Evolutionary conservation across 2,113 vertebrate genomes (phyloP).

Genomic region (Calyptomena viridis): DNA sequence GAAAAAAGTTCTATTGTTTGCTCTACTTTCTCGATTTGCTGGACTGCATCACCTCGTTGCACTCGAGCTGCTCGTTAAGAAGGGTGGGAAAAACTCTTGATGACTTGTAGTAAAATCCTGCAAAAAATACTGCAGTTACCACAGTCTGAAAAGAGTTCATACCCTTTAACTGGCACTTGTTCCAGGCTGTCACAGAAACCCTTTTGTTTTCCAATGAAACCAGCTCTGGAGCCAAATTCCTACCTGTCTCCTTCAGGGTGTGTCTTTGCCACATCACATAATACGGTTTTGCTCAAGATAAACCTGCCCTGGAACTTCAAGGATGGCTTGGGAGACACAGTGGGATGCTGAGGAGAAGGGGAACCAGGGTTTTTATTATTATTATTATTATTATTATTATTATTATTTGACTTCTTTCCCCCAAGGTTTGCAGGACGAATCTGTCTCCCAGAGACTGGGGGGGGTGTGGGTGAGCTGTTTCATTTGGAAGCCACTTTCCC

Average conservation of each 20-base stretch:
- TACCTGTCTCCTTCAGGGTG: background rate
- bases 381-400: background rate
- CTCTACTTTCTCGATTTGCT: fast-evolving
- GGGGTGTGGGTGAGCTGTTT: fast-evolving
- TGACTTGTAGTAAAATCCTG: background rate
- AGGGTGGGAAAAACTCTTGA: background rate
- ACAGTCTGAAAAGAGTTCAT: background rate
- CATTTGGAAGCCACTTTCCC: background rate
- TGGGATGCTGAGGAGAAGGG: background rate
- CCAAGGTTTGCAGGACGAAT: fast-evolving
- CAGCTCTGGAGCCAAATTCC: background rate
- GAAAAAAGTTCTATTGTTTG: background rate
- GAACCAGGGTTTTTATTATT: background rate
- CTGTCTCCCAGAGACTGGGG: background rate
- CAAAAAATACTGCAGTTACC: background rate
- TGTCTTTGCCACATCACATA: background rate
- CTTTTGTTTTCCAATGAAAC: conserved; percentile 1
- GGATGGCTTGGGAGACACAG: background rate
- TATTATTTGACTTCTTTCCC: background rate
- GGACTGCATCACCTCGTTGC: fast-evolving
- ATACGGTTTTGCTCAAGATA: background rate
- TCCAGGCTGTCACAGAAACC: background rate
- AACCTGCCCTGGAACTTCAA: background rate
- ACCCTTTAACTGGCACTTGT: background rate
- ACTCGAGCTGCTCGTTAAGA: background rate